Percentiles rank a stretch among this genome's conserved stretches.
Evolutionary conservation across 2,113 vertebrate species (phyloP).

Genomic region (western clawed frog (Xenopus tropicalis)): UCB_Xtro_10.0 CM004444.2:104347501-104348000

Average conservation of each 20-base stretch:
- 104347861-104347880: neutral
- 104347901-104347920: neutral
- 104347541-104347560: no score
- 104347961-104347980: neutral
- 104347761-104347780: conserved; percentile 28
- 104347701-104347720: conserved; percentile 30
- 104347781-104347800: conserved; percentile 34
- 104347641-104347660: conserved; percentile 40
- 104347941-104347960: neutral
- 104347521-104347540: no score
- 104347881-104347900: neutral
- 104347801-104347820: conserved; percentile 22
- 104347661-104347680: conserved; percentile 16
- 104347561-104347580: conserved; percentile 8
- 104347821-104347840: neutral
- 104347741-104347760: conserved; percentile 29
- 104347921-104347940: neutral
- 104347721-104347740: conserved; percentile 35
- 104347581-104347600: neutral
- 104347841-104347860: neutral
- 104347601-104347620: conserved; percentile 13
- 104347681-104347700: conserved; percentile 8
- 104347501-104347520: no score
- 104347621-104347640: conserved; percentile 34
- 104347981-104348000: neutral